Evolutionary conservation across 1,140 invertebrate genomes (phyloP), one percentile per base, ranked within the genome.

Genomic region (Lepidostoma basale): DNA sequence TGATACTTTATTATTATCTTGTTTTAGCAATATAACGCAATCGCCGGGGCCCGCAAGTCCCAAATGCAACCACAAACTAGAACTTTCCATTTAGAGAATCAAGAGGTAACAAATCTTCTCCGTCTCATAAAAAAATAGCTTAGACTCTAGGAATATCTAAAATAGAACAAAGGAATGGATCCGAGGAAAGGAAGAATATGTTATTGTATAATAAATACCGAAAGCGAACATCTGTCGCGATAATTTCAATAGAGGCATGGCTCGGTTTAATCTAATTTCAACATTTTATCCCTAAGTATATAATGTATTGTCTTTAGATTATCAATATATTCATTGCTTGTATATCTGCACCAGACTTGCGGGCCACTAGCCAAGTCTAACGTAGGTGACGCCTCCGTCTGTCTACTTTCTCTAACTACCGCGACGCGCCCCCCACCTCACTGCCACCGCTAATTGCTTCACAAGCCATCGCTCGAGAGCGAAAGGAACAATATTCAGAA

Each of bases 301-400:
- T 47, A 33, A 62, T 30, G 60, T 62, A 62, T 62, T 62, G 60
- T 62, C 60, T 47, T 45, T 59, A 62, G 44, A 62, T 45, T 62
- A 45, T 62, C 59, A 62, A 47, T 62, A 33, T 62, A 49, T 62
- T 62, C 60, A 62, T 62, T 62, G 60, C 60, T 62, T 62, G 45
- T 47, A 30, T 47, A 47, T 47, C 42, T 49, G 44, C 60, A 49
- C 42, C 42, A 30, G 40, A 62, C 60, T 62, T 33, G 60, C 18
- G 60, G 60, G 60, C 60, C 42, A 23, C 47, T 18, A 30, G 60
- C 60, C 60, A 49, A 62, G 39, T 33, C 26, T 30, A 49, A 56
- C 33, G 10, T 56, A 56, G 52, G 36, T 30, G 28, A n/a, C n/a
- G n/a, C n/a, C n/a, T n/a, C n/a, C n/a, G n/a, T 33, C 30, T 56